Evolutionary conservation across 2,113 vertebrate species (phyloP).

Genomic region (Prionailurus bengalensis): DNA sequence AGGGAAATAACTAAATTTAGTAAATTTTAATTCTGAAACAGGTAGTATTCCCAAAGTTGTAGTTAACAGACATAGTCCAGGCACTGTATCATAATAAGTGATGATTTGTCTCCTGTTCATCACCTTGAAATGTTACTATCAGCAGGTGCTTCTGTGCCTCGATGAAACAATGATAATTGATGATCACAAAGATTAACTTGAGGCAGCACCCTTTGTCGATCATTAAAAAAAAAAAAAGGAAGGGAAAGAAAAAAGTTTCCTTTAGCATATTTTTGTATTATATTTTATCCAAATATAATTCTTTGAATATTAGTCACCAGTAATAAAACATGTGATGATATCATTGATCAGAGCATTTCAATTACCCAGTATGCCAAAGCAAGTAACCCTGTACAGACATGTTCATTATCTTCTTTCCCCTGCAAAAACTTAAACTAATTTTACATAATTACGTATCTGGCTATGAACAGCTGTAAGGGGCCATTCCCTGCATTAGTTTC

Average conservation of each 20-base stretch:
- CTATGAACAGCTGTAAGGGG: background rate
- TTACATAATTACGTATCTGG: background rate
- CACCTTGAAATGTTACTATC: slow-evolving; percentile 6
- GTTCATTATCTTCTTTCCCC: background rate
- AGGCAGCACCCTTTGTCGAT: slow-evolving; percentile 13
- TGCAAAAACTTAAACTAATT: background rate
- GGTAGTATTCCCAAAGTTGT: background rate
- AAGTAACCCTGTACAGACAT: background rate
- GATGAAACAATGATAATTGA: background rate
- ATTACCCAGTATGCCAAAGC: background rate
- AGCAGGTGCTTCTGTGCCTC: background rate
- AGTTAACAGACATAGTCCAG: background rate
- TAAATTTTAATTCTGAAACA: slow-evolving; percentile 58
- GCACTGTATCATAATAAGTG: background rate
- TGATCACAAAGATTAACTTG: background rate
- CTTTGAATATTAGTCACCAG: slow-evolving; percentile 20
- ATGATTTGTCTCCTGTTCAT: slow-evolving; percentile 3
- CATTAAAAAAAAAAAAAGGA: background rate
- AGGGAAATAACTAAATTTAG: slow-evolving; percentile 19
- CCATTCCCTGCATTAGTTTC: background rate
- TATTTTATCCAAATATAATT: slow-evolving; percentile 38
- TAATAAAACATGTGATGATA: slow-evolving; percentile 23
- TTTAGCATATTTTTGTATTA: slow-evolving; percentile 15
- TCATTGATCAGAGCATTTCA: background rate
- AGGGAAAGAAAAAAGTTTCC: background rate